Evolutionary conservation across 2,797 vertebrate genomes (phyloP).

Genomic region (Simalia tracyae): DNA sequence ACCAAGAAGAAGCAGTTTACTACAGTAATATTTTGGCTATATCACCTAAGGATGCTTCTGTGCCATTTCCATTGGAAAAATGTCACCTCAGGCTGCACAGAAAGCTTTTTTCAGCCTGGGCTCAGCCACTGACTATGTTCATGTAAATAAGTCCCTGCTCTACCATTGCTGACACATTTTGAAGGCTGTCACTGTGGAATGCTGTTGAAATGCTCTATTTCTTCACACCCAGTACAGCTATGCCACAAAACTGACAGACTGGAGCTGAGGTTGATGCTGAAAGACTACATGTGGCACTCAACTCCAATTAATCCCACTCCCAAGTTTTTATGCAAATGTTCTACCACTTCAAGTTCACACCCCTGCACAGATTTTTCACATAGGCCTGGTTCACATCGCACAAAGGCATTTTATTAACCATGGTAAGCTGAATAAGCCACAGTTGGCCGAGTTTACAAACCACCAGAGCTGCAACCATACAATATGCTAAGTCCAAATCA

Average conservation of each 20-base stretch:
- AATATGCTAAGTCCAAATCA: not conserved
- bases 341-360: not conserved
- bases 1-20: not conserved
- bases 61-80: not conserved
- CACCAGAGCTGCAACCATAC: not conserved
- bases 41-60: not conserved
- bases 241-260: not conserved
- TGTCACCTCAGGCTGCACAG: not conserved
- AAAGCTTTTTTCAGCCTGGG: not conserved
- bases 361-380: not conserved
- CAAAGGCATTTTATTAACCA: not conserved
- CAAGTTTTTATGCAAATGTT: not conserved
- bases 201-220: rapidly evolving
- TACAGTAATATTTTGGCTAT: not conserved
- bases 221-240: not conserved
- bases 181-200: not conserved
- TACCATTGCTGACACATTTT: not conserved
- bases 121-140: too few species aligned
- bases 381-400: not conserved
- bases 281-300: not conserved
- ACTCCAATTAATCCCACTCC: not conserved
- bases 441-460: not conserved
- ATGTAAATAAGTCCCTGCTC: not conserved
- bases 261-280: rapidly evolving
- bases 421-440: not conserved